Evolutionary conservation across 2,888 invertebrate genomes (phyloP).

Genomic region (Fragum fragum): DNA sequence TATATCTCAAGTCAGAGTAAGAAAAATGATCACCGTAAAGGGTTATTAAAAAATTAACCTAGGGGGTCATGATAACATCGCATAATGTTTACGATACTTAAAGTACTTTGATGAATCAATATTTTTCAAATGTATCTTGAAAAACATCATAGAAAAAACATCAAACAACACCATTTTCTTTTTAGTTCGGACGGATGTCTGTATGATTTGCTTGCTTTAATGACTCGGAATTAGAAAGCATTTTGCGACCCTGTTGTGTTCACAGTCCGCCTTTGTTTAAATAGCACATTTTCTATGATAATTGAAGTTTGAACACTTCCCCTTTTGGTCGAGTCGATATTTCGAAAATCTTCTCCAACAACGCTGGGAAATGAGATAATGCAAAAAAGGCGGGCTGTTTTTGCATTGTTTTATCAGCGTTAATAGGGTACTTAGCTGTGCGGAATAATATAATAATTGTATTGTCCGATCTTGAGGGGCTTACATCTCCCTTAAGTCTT

Average conservation of each 20-base stretch:
- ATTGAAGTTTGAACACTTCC: too few relatives aligned
- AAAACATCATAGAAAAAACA: background rate
- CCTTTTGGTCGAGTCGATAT: too few relatives aligned
- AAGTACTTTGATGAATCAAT: constrained; percentile 1
- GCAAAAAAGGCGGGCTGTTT: background rate
- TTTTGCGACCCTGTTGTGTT: too few relatives aligned
- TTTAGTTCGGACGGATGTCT: too few relatives aligned
- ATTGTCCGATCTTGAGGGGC: constrained; percentile 1
- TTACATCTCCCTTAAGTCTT: background rate
- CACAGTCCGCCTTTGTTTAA: too few relatives aligned
- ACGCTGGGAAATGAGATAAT: background rate
- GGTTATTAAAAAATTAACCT: background rate
- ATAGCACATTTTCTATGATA: too few relatives aligned
- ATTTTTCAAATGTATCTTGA: background rate
- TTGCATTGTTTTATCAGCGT: background rate
- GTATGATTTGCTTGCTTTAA: too few relatives aligned
- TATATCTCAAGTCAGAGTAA: too few relatives aligned
- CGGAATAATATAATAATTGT: constrained; percentile 12
- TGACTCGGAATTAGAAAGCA: too few relatives aligned
- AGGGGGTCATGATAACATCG: constrained; percentile 1
- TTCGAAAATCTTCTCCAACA: background rate
- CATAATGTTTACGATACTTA: background rate
- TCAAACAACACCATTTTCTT: background rate
- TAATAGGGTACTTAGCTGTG: background rate
- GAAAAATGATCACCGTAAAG: too few relatives aligned